Percentiles rank a stretch among this genome's conserved stretches.
These are phyloP conservation scores for Loxodonta africana DNA, from an alignment of 2,113 vertebrate genomes.

Conservation along the genomic window DNA sequence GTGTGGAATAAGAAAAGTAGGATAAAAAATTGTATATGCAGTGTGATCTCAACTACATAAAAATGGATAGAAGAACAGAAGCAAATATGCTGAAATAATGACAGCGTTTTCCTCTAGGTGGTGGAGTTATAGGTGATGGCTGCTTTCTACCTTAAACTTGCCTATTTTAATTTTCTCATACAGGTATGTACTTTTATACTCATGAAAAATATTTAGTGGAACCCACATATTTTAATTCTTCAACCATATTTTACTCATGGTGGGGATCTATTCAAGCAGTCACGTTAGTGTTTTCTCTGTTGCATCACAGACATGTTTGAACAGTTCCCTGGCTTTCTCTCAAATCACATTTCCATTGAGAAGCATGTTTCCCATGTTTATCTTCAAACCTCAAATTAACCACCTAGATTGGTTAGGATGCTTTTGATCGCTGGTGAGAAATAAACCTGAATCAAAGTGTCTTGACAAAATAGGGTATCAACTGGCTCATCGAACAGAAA, in stretches of 20 bases:
- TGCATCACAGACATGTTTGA: constrained; percentile 49
- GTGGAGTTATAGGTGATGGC: background rate
- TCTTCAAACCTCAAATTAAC: constrained; percentile 61
- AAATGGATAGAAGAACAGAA: constrained; percentile 49
- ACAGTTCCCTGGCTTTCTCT: constrained; percentile 48
- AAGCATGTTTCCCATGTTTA: constrained; percentile 43
- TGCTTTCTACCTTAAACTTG: background rate
- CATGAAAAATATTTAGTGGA: background rate
- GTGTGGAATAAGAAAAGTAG: constrained; percentile 53
- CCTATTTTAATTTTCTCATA: background rate
- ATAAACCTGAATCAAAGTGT: constrained; percentile 13
- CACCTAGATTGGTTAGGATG: background rate
- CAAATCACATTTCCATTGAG: constrained; percentile 57
- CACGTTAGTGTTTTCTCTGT: constrained; percentile 53
- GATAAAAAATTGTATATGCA: constrained; percentile 36
- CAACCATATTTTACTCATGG: constrained; percentile 25
- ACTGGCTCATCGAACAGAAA: background rate
- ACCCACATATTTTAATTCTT: constrained; percentile 40
- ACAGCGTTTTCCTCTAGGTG: background rate
- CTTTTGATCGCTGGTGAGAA: constrained; percentile 32
- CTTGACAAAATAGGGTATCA: background rate
- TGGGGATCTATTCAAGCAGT: constrained; percentile 16
- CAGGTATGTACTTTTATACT: background rate
- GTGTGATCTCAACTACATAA: constrained; percentile 38
- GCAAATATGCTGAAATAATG: constrained; percentile 1